A percentile compares a stretch with the other conserved stretches of the same genome.
These are phyloP conservation scores for Scaptomyza polygonia DNA, from an alignment of 2,888 invertebrate genomes.

Conservation along the genomic window DNA sequence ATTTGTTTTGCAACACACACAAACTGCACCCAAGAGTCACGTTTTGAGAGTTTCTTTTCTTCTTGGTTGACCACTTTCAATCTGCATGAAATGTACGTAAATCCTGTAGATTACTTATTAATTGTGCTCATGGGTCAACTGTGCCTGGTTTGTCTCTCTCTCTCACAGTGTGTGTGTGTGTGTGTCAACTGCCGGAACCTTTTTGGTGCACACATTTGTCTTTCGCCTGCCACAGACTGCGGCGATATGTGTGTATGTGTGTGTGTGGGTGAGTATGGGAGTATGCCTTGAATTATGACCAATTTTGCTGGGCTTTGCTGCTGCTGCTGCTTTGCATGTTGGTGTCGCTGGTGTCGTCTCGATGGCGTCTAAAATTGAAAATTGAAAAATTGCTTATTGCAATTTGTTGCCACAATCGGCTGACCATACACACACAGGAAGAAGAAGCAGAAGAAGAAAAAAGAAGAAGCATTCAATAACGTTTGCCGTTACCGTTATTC, in stretches of 20 bases:
- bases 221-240: conserved; percentile 41
- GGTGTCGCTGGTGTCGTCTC: conserved; percentile 39
- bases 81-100: conserved; percentile 12
- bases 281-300: conserved; percentile 57
- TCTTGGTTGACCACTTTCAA: not conserved
- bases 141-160: conserved; percentile 14
- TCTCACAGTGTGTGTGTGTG: conserved; percentile 4
- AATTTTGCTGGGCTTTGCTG: conserved; percentile 39
- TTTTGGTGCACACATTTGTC: conserved; percentile 56
- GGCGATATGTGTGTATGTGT: conserved; percentile 22
- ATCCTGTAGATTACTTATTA: conserved; percentile 44
- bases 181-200: conserved; percentile 39
- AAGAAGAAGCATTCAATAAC: conserved; percentile 15
- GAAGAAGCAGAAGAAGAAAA: not conserved
- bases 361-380: conserved; percentile 73
- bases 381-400: conserved; percentile 79
- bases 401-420: conserved; percentile 77
- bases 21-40: not conserved
- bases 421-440: conserved; percentile 50
- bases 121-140: conserved; percentile 35
- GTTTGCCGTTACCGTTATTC: conserved; percentile 1
- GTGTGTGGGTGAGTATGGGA: conserved; percentile 13
- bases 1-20: not conserved
- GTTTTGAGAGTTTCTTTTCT: not conserved
- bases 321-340: conserved; percentile 66